Evolutionary conservation across 2,888 invertebrate genomes (phyloP).

Genomic region (Smittia aterrima): DNA sequence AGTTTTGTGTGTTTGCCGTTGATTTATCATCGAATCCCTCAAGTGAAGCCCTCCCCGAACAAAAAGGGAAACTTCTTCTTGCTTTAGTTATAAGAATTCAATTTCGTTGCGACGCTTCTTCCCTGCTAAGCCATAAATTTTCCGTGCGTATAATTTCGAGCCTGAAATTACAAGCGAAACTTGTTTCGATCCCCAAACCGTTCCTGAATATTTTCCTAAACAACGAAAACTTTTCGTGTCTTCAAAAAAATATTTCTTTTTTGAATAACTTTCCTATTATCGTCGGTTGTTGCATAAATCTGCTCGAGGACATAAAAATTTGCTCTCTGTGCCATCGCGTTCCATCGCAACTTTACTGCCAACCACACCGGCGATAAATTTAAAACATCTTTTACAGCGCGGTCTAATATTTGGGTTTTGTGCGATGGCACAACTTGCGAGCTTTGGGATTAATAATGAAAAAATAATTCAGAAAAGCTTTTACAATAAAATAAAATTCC

Average conservation of each 20-base stretch:
- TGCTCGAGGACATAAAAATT: neutral
- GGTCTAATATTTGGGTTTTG: neutral
- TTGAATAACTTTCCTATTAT: neutral
- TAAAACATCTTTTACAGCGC: neutral
- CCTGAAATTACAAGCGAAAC: neutral
- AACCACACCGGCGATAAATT: neutral
- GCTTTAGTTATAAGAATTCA: neutral
- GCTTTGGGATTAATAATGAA: neutral
- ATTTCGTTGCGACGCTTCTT: neutral
- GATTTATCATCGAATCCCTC: neutral
- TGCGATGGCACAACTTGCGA: neutral
- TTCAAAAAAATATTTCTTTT: too few relatives aligned
- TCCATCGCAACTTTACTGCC: neutral
- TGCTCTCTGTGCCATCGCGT: neutral
- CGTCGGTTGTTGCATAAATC: neutral
- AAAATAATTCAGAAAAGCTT: neutral
- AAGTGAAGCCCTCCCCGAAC: too few relatives aligned
- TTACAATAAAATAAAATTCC: neutral
- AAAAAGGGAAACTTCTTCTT: neutral
- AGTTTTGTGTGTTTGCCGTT: neutral
- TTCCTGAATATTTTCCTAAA: neutral
- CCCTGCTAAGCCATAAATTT: conserved; percentile 1
- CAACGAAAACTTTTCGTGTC: neutral
- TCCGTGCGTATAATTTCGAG: neutral
- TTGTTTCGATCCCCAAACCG: neutral